Percentiles rank a stretch among this genome's conserved stretches.
These are phyloP conservation scores for Ornithorhynchus anatinus DNA, from an alignment of 2,113 vertebrate species.

Conservation along the genomic window DNA sequence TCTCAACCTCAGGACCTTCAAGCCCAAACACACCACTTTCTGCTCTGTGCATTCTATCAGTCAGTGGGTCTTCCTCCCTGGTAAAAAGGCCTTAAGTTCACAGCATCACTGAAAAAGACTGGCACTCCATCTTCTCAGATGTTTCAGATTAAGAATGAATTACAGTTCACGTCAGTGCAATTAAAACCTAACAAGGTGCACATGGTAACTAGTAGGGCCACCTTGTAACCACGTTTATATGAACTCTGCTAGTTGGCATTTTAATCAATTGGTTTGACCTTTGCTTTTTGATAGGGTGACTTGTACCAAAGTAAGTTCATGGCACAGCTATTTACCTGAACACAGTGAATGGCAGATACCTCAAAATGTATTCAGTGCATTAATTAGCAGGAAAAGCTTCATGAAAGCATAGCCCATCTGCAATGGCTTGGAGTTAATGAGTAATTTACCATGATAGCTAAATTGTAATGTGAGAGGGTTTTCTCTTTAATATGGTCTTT, in stretches of 20 bases:
- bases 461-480: neutral
- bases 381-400: neutral
- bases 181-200: constrained; percentile 72
- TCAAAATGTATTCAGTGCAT: constrained; percentile 15
- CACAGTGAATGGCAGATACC: neutral
- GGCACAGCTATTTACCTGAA: neutral
- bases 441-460: neutral
- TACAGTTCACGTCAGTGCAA: constrained; percentile 71
- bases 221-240: constrained; percentile 49
- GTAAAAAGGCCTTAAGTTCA: constrained; percentile 49
- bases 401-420: neutral
- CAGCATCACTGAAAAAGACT: constrained; percentile 62
- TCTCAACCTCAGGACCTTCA: constrained; percentile 13
- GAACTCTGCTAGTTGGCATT: constrained; percentile 37
- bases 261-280: constrained; percentile 58
- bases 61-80: constrained; percentile 35
- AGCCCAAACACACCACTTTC: neutral
- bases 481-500: neutral
- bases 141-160: constrained; percentile 77
- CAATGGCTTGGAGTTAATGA: neutral
- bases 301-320: constrained; percentile 3
- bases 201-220: constrained; percentile 53
- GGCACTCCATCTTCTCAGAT: constrained; percentile 62
- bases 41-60: constrained; percentile 26
- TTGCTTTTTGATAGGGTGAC: constrained; percentile 14